Evolutionary conservation across 1,140 invertebrate species (phyloP).

Genomic region (Leucophenga varia): DNA sequence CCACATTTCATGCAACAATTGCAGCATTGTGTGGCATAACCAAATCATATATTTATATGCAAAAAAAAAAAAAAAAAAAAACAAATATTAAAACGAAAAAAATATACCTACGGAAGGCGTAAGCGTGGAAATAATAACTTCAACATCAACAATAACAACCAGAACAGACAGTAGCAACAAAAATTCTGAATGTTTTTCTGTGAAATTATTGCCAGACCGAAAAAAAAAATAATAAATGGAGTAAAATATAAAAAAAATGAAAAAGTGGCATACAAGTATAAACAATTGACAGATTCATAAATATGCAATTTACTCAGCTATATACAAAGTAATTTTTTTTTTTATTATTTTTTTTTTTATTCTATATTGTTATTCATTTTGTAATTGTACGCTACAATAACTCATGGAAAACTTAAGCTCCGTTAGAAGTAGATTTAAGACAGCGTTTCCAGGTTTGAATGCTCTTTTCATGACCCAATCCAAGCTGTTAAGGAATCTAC

Average conservation of each 20-base stretch:
- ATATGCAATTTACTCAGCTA: slow-evolving; percentile 48
- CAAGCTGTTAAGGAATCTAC: no score
- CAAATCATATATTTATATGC: slow-evolving; percentile 11
- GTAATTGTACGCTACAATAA: no score
- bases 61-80: slow-evolving; percentile 16
- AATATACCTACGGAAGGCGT: background rate
- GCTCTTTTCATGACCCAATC: no score
- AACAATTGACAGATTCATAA: slow-evolving; percentile 56
- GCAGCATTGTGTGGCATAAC: slow-evolving; percentile 7
- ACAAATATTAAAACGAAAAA: slow-evolving; percentile 18
- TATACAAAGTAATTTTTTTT: slow-evolving; percentile 26
- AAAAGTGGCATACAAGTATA: slow-evolving; percentile 40
- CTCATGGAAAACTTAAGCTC: no score
- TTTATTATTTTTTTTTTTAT: no score
- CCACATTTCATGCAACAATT: slow-evolving; percentile 31
- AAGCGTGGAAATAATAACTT: background rate
- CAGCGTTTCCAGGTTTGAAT: no score
- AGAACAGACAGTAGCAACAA: no score
- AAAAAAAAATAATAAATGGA: background rate
- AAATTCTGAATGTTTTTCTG: no score
- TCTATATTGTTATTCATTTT: no score
- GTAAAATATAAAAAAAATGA: slow-evolving; percentile 40
- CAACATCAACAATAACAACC: slow-evolving; percentile 18
- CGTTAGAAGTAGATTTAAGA: no score
- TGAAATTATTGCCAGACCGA: no score